Evolutionary conservation across 1,140 invertebrate species (phyloP), one percentile per base, ranked within the genome.

Genomic region (Nomia melanderi): DNA sequence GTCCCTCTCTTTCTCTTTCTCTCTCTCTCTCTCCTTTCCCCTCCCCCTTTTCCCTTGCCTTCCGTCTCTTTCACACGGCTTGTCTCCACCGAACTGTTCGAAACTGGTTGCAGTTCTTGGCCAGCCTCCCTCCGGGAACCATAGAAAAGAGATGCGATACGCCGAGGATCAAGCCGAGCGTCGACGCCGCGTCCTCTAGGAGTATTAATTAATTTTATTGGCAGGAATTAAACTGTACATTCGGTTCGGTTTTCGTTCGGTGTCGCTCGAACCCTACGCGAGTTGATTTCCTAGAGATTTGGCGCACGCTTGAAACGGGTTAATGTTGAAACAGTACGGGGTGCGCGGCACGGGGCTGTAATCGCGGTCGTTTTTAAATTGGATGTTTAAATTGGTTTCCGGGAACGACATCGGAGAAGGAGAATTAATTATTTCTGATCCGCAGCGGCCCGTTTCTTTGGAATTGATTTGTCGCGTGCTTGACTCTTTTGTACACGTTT

Each of bases 1-100:
- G 87, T 86, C 88, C 88, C 87, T 53, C 50, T 25, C 50, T 53
- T 9, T 53, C 50, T 53, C n/a, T 53, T 6, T 70, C 72, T 36
- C 47, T 79, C 65, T 60, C 67, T n/a, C 33, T 41, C 60, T 56
- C 41, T 64, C 59, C 23, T 31, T 56, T 27, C 59, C 62, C 64
- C 53, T 76, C 78, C 73, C 47, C 75, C 79, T 82, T 53, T 76
- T 74, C 73, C 77, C 77, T 60, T 75, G 79, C 75, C 79, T 76
- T 87, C 88, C 88, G 85, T 57, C 54, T 20, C 27, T 31, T 2
- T 57, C 54, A 17, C 25, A 29, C 31, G 88, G 88, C 88, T 90
- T 88, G 88, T 90, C 90, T 89, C 86, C 89, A 82, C 87, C 88
- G 88, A 91, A 91, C 89, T 88, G 86, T 90, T 90, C 87, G 87